Evolutionary conservation across 2,113 vertebrate genomes (phyloP).

Genomic region (Hippocampus zosterae): DNA sequence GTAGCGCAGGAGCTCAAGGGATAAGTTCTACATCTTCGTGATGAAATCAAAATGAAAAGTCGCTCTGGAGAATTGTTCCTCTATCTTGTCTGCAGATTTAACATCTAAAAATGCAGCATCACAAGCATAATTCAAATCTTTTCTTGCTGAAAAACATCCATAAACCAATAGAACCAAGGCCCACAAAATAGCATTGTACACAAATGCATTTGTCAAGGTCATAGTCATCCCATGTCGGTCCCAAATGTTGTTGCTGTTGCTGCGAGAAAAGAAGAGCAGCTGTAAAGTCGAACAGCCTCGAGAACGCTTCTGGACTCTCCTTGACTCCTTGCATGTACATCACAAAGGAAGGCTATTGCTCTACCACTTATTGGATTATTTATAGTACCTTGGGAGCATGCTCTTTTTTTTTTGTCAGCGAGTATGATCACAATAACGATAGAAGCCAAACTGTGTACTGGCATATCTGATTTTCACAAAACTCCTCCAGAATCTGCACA

Average conservation of each 20-base stretch:
- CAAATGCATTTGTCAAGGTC: constrained; percentile 37
- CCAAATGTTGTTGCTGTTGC: constrained; percentile 32
- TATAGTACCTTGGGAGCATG: constrained; percentile 18
- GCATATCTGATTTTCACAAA: constrained; percentile 8
- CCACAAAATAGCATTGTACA: constrained; percentile 3
- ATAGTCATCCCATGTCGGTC: constrained; percentile 16
- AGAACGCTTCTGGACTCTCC: constrained; percentile 48
- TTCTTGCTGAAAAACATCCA: not conserved
- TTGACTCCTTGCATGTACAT: constrained; percentile 45
- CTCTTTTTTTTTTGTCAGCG: constrained; percentile 4
- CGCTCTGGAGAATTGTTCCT: not conserved
- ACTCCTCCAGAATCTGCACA: constrained; percentile 6
- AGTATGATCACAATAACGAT: constrained; percentile 23
- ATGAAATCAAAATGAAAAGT: not conserved
- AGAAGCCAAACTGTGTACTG: not conserved
- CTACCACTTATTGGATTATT: constrained; percentile 39
- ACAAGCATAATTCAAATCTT: not conserved
- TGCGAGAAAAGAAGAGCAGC: constrained; percentile 36
- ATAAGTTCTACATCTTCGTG: constrained; percentile 11
- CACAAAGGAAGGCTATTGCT: constrained; percentile 24
- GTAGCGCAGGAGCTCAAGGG: not conserved
- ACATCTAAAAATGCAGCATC: not conserved
- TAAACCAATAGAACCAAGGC: constrained; percentile 1
- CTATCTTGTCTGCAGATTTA: not conserved
- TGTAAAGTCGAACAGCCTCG: constrained; percentile 49